These are phyloP conservation scores for Epirrita christyi DNA, from an alignment of 2,888 invertebrate genomes.

Conservation along the genomic window DNA sequence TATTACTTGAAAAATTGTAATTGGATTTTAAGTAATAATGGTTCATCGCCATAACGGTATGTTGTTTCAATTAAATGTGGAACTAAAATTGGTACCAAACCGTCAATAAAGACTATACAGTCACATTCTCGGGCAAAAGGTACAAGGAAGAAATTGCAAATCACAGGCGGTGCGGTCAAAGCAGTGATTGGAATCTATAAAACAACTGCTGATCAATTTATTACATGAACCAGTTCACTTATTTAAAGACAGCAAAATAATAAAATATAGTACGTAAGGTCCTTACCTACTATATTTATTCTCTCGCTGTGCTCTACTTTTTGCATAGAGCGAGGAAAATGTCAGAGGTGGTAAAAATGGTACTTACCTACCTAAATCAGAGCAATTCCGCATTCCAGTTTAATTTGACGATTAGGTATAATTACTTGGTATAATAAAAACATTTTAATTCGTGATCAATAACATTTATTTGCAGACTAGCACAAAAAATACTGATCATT, in stretches of 20 bases:
- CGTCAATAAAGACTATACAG: too few relatives aligned
- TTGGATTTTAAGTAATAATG: too few relatives aligned
- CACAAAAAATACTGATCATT: too few relatives aligned
- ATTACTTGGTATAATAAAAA: too few relatives aligned
- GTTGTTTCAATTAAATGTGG: too few relatives aligned
- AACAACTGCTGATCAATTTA: conserved; percentile 18
- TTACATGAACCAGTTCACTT: conserved; percentile 17
- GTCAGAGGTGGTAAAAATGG: conserved; percentile 16
- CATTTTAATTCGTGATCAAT: too few relatives aligned
- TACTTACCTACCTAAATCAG: not conserved
- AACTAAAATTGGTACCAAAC: too few relatives aligned
- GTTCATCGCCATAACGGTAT: too few relatives aligned
- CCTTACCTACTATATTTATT: not conserved
- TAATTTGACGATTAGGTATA: conserved; percentile 1
- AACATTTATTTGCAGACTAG: too few relatives aligned
- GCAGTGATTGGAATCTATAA: conserved; percentile 12
- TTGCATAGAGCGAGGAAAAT: conserved; percentile 24
- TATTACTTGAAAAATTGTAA: too few relatives aligned
- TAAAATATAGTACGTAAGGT: not conserved
- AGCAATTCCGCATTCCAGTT: conserved; percentile 20
- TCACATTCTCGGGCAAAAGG: not conserved
- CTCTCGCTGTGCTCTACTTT: conserved; percentile 23
- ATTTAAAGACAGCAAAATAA: not conserved
- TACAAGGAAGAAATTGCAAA: conserved; percentile 16
- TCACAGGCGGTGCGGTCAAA: conserved; percentile 5